These are phyloP conservation scores for Sabatieria punctata DNA, from an alignment of 2,888 invertebrate genomes.

Conservation along the genomic window DNA sequence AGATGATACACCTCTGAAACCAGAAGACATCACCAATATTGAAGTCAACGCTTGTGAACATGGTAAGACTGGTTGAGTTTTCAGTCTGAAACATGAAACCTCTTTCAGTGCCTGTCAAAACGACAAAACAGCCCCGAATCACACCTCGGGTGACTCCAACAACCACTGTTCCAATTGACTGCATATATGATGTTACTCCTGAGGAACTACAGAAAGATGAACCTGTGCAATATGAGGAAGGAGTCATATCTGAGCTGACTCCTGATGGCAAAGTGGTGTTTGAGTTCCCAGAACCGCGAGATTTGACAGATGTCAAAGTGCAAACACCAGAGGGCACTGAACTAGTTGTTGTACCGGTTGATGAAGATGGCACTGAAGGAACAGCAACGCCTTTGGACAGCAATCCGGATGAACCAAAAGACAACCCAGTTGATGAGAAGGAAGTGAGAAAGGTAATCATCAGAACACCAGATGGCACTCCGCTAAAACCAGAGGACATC, in stretches of 20 bases:
- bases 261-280: background rate
- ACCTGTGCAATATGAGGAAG: background rate
- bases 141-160: too few species aligned
- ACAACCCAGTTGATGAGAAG: background rate
- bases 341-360: background rate
- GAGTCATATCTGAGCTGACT: background rate
- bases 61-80: too few species aligned
- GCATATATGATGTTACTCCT: constrained; percentile 1
- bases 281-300: background rate
- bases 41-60: too few species aligned
- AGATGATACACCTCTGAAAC: too few species aligned
- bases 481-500: too few species aligned
- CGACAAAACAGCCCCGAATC: too few species aligned
- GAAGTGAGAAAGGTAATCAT: background rate
- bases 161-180: background rate
- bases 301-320: background rate
- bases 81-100: too few species aligned
- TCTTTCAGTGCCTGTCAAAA: too few species aligned
- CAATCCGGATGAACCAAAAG: too few species aligned
- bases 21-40: too few species aligned
- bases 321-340: background rate
- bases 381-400: background rate
- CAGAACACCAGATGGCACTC: background rate
- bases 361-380: background rate
- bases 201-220: background rate